Evolutionary conservation across 2,113 vertebrate genomes (phyloP), one percentile per base, ranked within the genome.

Genomic region (Cinclus mexicanus): DNA sequence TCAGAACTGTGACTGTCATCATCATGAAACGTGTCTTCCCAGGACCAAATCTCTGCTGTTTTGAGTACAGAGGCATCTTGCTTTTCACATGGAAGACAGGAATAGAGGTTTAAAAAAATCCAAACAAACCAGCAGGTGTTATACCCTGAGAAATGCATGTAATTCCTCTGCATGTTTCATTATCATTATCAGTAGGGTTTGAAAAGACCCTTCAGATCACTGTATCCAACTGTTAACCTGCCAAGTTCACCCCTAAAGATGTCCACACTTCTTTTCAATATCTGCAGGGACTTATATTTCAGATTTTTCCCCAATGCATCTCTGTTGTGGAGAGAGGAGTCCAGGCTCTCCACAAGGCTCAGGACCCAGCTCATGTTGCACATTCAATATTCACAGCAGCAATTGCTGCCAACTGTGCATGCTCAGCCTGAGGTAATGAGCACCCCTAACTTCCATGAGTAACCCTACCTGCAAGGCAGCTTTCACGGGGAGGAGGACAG

Each of bases 401-500:
- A 65, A 21, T 10, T 47, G 24, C 78, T 67, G 55, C 82, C 63
- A 37, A 21, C 42, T 3, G 1, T 13, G 55, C 2, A 3, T 55
- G n/a, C 44, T 72, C 83, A 70, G 68, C 17, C 85, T 4, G 74
- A 88, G 50, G 65, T 52, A 65, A 94, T 0, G 4, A 90, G 77
- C 55, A 60, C 61, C 75, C 44, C 33, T 35, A 17, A 52, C 20
- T 77, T 61, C 61, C 84, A 24, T 3, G 53, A 42, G 88, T 92
- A 96, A 94, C 72, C 37, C 95, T 93, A 95, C 93, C 80, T 86
- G 47, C 1, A 4, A 78, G 89, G 65, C 85, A 84, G 57, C 68
- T 77, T 89, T 33, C 81, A 44, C 35, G 19, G 52, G 74, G 50
- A 80, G 46, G 14, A 72, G 42, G 41, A 35, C 37, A 68, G 76